phyloP scores from a whole-genome alignment of 2,113 vertebrate species.

The Barnardius zonarius region DNA sequence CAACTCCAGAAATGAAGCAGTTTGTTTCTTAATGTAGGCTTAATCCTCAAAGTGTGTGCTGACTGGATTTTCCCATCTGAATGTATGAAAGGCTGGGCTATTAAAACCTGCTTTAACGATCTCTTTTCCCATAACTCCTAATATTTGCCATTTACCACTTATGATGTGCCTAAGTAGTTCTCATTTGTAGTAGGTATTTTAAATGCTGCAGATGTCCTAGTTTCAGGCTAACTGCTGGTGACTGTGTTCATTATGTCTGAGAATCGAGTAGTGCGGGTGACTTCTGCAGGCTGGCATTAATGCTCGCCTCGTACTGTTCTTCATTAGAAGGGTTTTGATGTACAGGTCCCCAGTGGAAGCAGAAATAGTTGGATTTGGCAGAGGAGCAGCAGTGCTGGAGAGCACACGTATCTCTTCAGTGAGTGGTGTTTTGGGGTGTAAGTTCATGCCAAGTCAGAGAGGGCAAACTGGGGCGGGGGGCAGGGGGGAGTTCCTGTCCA shows the following conservation, averaged over 20 bases:
- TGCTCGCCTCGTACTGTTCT: background rate
- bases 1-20: conserved; percentile 44
- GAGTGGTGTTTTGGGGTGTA: background rate
- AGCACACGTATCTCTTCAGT: background rate
- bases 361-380: background rate
- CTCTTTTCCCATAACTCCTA: conserved; percentile 51
- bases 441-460: background rate
- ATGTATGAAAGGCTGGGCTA: background rate
- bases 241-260: background rate
- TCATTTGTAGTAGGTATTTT: conserved; percentile 29
- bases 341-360: background rate
- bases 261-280: background rate
- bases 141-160: conserved; percentile 64
- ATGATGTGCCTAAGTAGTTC: conserved; percentile 22
- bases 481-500: background rate
- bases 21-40: conserved; percentile 37
- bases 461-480: too few species aligned
- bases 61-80: background rate
- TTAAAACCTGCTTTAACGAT: conserved; percentile 40
- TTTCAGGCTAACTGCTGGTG: background rate
- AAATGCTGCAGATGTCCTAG: conserved; percentile 34
- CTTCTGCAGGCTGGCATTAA: background rate
- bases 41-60: background rate
- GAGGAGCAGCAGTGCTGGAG: background rate
- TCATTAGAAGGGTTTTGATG: background rate